Evolutionary conservation across 53 echinoderm and acorn worm species (phyloP), one percentile per base, ranked within the genome.

Genomic region (Paracentrotus lividus): DNA sequence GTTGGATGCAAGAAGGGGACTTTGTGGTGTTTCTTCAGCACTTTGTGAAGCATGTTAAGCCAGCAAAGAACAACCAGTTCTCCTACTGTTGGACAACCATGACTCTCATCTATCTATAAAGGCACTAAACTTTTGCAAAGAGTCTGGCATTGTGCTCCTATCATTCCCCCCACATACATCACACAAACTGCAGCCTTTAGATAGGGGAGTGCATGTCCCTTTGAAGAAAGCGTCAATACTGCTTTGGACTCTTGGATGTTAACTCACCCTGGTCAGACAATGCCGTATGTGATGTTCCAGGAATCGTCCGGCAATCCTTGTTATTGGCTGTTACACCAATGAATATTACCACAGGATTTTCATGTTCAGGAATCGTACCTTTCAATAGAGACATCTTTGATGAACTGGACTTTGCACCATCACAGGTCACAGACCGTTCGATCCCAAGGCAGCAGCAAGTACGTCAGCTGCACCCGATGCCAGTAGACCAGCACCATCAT

Each of bases 1-100:
- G 94, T 51, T 94, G 96, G 94, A 93, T 96, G 93, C 91, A 93
- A 85, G 88, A 77, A 65, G 93, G 93, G 55, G 86, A 86, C 45
- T 72, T 94, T 61, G 78, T 75, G 21, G 24, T 13, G 23, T 94
- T 84, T 72, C 85, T 96, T 75, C 65, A 90, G 42, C 94, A 96
- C 90, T 94, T 96, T 90, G 92, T 78, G 26, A 93, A 90, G 93
- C 93, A 93, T 92, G 65, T n/a, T n/a, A 65, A 65, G 65, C 65
- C 65, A 18, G 16, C 38, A 72, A 68, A 68, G 78, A 77, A 23
- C 68, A 91, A 24, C 72, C 91, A 66, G 45, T 68, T 59, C 45
- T 68, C 20, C 72, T 91, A 7, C 68, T 91, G 44, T 75, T 91
- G 8, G 91, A 91, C 66, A 91, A 91, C 51, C 75, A 91, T 49